Evolutionary conservation across 2,888 invertebrate species (phyloP), one percentile per base, ranked within the genome.

Genomic region (Drosophila limbata): DNA sequence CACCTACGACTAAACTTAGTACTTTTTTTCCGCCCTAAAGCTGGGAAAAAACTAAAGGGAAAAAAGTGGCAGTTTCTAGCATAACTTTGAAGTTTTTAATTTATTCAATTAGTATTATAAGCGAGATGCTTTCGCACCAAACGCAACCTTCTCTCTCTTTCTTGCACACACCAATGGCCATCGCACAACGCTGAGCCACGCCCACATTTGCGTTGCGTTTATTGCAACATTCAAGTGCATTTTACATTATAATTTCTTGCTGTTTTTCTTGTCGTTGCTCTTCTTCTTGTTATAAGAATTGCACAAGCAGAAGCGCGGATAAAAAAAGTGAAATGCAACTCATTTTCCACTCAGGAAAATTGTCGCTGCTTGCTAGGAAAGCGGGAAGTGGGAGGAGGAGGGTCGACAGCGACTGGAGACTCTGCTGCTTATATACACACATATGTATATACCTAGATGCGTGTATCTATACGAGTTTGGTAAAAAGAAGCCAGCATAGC

Each of bases 81-180:
- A 62, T 50, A 72, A 65, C 59, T 76, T 62, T 63, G 48, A 84
- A 87, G 81, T 87, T 82, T 81, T 78, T 78, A 84, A 81, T 84
- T 84, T 79, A 87, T 84, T 81, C 79, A 82, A 82, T 82, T 84
- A 81, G 84, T 63, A 73, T 75, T 84, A 84, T 81, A 70, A 77
- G 72, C 66, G 68, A 5, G 72, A 35, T 71, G 57, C 61, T 62
- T 81, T 82, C 55, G 35, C 67, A 52, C 61, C 75, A 39, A 69
- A 67, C 70, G 59, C 33, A 21, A 15, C 31, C 44, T 33, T 47
- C 44, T 25, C 8, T 9, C 64, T 45, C 11, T 1, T 25, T 3
- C 8, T 9, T 15, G 11, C 15, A 9, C 0, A 4, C 56, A 13
- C 6, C 5, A 45, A 31, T 47, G 48, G 6, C 50, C 48, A 11